A percentile compares a stretch with the other conserved stretches of the same genome.
Conservation (phyloP, 2,888 invertebrate genomes). For the Hypena proboscidalis region DNA sequence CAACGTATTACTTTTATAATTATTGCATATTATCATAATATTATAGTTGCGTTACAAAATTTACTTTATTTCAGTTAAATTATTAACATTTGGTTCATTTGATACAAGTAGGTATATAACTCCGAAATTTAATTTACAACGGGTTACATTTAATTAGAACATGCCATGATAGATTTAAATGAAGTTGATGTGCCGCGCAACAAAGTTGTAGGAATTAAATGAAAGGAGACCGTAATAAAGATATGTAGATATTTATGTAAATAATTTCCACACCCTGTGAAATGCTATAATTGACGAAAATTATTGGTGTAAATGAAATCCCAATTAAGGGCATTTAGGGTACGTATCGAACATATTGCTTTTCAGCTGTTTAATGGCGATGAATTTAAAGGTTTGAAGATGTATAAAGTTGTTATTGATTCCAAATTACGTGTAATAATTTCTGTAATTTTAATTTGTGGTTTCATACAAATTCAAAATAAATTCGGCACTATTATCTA, state of each 20-base stretch:
- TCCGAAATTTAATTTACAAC: constrained; percentile 35
- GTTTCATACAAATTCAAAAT: no score
- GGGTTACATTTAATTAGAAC: constrained; percentile 35
- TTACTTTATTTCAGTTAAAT: constrained; percentile 34
- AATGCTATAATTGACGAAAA: constrained; percentile 80
- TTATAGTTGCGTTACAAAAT: constrained; percentile 36
- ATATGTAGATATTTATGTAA: constrained; percentile 68
- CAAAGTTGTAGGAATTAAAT: constrained; percentile 17
- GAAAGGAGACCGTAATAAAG: constrained; percentile 51
- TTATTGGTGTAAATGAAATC: constrained; percentile 75
- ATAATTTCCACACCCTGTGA: constrained; percentile 78
- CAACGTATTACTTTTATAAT: constrained; percentile 22
- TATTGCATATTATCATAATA: constrained; percentile 27
- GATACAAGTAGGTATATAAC: constrained; percentile 35
- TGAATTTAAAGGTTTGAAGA: not conserved
- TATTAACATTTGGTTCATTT: constrained; percentile 41
- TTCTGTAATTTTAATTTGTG: no score
- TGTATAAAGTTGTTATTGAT: not conserved
- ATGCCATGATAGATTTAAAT: constrained; percentile 23
- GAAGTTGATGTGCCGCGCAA: constrained; percentile 5
- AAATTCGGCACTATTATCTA: no score
- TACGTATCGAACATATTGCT: constrained; percentile 43
- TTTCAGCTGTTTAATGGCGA: constrained; percentile 44
- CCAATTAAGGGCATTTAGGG: constrained; percentile 55
- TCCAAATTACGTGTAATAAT: not conserved